Conservation (phyloP, 2,888 invertebrate species). For the Drosophila tanythrix region DNA sequence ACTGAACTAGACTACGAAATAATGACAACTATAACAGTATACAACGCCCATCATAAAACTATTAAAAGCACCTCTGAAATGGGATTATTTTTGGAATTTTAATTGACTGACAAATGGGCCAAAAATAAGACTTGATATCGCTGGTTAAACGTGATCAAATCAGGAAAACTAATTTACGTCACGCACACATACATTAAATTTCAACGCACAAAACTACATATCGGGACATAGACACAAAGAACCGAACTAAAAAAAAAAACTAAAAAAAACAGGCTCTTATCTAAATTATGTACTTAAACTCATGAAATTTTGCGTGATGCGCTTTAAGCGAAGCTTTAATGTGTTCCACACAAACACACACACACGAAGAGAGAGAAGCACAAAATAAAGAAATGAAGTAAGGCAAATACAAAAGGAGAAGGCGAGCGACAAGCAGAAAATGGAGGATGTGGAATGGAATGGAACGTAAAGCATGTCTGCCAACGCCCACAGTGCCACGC, state of each 20-base stretch:
- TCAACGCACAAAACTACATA: constrained; percentile 27
- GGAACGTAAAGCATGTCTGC: constrained; percentile 61
- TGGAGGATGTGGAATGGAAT: constrained; percentile 20
- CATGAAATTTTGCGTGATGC: constrained; percentile 31
- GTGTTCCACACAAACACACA: constrained; percentile 7
- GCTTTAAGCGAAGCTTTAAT: constrained; percentile 65
- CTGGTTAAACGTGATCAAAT: constrained; percentile 17
- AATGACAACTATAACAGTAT: background rate
- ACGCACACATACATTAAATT: constrained; percentile 28
- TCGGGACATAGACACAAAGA: background rate
- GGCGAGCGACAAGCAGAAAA: constrained; percentile 1
- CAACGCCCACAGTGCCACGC: constrained; percentile 57
- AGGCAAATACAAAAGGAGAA: constrained; percentile 7
- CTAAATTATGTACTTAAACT: constrained; percentile 58
- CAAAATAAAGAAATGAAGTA: background rate
- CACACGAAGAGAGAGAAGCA: background rate
- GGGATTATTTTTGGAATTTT: background rate
- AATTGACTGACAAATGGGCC: constrained; percentile 24
- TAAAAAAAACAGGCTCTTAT: constrained; percentile 29
- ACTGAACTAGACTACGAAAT: background rate
- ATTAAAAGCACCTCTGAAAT: background rate
- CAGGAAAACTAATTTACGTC: constrained; percentile 10
- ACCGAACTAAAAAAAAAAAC: too few species aligned
- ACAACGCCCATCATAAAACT: background rate
- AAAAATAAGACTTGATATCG: constrained; percentile 13